Evolutionary conservation across 2,888 invertebrate genomes (phyloP), one percentile per base, ranked within the genome.

Genomic region (Andrena minutula): DNA sequence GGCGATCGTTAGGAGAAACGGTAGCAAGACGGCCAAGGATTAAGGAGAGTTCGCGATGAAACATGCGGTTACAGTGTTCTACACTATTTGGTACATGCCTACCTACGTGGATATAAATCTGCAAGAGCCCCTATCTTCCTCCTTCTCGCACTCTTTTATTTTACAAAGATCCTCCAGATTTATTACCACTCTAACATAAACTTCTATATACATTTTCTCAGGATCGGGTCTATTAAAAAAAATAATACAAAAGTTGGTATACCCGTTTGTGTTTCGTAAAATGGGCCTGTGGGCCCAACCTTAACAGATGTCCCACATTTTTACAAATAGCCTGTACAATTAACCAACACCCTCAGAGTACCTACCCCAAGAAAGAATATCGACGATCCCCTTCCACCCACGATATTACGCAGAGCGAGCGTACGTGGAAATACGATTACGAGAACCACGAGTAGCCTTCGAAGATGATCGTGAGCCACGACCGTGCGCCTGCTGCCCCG

Each of bases 391-490:
- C 51, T 51, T 7, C 51, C 51, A 51, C 20, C 8, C 20, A 1
- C 20, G 51, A 20, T 20, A 20, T 20, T 2, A 26, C 23, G 56
- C 56, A 56, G 41, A 10, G 30, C 64, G 16, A 32, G 61, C 63
- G 65, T 63, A 64, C 74, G 72, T 71, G 71, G 79, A 82, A 79
- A 81, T 81, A 81, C 65, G 81, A 78, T 72, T 69, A 51, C 69
- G 58, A 77, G 58, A 26, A 12, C 49, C 30, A 26, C 61, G 8
- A 51, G 51, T 68, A 35, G 65, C 68, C 41, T 58, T 20, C 60
- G 41, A 7, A 63, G 63, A 75, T 47, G 79, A 53, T 88, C 88
- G 89, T 85, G 86, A 87, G 82, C 86, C 86, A 87, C 88, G 86
- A 87, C 74, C 79, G 73, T 64, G 69, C 71, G 79, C 82, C 78